A percentile compares a stretch with the other conserved stretches of the same genome.
phyloP scores from a whole-genome alignment of 2,113 vertebrate genomes.

The Telmatochromis sp. region DNA sequence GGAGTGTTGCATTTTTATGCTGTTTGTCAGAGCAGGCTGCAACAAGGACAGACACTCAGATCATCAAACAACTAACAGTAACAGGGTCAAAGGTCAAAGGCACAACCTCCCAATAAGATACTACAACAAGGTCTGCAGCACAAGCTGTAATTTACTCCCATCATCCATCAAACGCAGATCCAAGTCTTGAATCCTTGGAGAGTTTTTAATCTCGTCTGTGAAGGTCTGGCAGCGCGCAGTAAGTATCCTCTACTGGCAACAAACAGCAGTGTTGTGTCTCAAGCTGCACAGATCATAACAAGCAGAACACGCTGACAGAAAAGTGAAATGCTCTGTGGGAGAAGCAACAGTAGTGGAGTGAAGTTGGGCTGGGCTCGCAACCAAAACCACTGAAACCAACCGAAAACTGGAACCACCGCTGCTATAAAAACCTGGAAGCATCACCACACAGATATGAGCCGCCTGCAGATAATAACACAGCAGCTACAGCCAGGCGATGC shows the following conservation, averaged over 20 bases:
- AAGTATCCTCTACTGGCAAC: neutral
- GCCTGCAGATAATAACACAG: conserved; percentile 2
- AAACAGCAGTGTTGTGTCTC: neutral
- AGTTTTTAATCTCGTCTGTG: neutral
- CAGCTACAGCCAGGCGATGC: neutral
- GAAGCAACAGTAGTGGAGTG: neutral
- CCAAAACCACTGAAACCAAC: neutral
- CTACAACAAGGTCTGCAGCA: neutral
- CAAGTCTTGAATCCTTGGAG: neutral
- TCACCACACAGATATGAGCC: neutral
- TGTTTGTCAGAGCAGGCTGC: neutral
- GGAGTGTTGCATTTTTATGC: neutral
- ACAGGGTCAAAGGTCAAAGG: neutral
- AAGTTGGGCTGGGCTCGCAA: neutral
- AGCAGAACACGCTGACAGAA: neutral
- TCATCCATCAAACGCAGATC: neutral
- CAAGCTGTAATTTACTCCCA: neutral
- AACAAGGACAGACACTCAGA: neutral
- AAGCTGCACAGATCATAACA: neutral
- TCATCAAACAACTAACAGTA: neutral
- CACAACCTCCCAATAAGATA: neutral
- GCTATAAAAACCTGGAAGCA: conserved; percentile 17
- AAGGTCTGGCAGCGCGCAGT: neutral
- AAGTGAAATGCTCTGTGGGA: neutral
- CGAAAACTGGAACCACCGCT: neutral